Conservation (phyloP, 2,797 vertebrate species). For the Arctocebus calabarensis region DNA sequence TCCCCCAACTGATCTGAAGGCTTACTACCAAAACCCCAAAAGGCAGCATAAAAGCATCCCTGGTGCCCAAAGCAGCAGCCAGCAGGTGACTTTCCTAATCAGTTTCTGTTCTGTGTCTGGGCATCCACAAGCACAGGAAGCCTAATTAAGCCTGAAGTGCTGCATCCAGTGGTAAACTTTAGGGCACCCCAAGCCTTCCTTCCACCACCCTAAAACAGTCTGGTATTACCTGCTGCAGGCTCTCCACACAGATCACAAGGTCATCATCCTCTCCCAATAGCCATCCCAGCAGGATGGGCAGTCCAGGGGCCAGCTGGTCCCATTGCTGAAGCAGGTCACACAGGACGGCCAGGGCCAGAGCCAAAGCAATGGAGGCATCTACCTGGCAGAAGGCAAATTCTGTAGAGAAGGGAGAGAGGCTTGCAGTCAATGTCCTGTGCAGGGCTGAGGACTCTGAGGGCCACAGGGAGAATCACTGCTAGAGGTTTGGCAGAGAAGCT, state of each 20-base stretch:
- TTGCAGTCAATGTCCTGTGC: not conserved
- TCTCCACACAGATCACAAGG: constrained; percentile 49
- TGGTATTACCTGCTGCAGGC: constrained; percentile 81
- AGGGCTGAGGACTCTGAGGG: not conserved
- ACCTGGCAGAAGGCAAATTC: constrained; percentile 88
- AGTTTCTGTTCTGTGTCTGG: not conserved
- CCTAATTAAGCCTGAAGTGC: not conserved
- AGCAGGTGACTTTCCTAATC: not conserved
- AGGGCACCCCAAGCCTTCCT: not conserved
- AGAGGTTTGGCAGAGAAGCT: too few species aligned
- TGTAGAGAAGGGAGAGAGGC: constrained; percentile 79
- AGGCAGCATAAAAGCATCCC: not conserved
- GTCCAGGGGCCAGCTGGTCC: constrained; percentile 86
- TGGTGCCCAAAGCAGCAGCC: not conserved
- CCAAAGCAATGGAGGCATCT: constrained; percentile 93
- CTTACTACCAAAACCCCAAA: not conserved
- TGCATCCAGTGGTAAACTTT: too few species aligned
- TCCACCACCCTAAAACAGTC: not conserved
- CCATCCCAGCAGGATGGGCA: constrained; percentile 91
- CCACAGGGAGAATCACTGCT: not conserved
- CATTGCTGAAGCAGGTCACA: constrained; percentile 92
- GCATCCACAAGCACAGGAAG: not conserved
- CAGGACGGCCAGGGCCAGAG: constrained; percentile 89
- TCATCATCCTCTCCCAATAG: constrained; percentile 90
- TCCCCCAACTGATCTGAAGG: not conserved